Base-by-base conservation (phyloP, 1,140 invertebrate genomes). In the Eriocheir sinensis region DNA sequence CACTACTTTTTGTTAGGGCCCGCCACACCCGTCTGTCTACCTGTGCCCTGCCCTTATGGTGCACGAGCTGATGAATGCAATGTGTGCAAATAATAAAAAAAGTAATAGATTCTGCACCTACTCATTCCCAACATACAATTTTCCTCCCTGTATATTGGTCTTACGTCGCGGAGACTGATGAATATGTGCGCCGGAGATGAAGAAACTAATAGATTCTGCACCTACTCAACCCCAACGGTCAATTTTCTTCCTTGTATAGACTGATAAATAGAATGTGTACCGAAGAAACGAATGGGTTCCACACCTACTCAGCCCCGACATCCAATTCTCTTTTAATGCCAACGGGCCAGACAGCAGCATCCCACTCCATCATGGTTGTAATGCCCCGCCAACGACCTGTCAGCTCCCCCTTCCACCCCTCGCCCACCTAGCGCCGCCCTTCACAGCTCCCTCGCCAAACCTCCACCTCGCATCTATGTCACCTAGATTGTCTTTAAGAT, bases 121-220 rank as follows among this genome's bases (percentile, higher is more conserved):
- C 27, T 72, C 21, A n/a, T n/a, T 4, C 60, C 12, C 60, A 72
- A 72, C 60, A 72, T n/a, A n/a, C 27, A 72, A 72, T 72, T 72
- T 72, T n/a, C 60, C n/a, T n/a, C n/a, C n/a, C n/a, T n/a, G n/a
- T n/a, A n/a, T n/a, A n/a, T n/a, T n/a, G n/a, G n/a, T n/a, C n/a
- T n/a, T n/a, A n/a, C n/a, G n/a, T n/a, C n/a, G n/a, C n/a, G n/a
- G n/a, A n/a, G n/a, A n/a, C n/a, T n/a, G n/a, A 72, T n/a, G 60
- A 21, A 72, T 1, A 72, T 4, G 60, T 72, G 17, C 4, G 15
- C 44, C 4, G 15, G 15, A 15, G 15, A n/a, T n/a, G 21, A 72
- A 72, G n/a, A 72, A 72, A 72, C 27, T 72, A 72, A 72, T 72
- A 72, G 60, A 72, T 72, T 72, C 60, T 72, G n/a, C 60, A 72